Evolutionary conservation across 2,797 vertebrate genomes (phyloP).

Genomic region (Sebastes elongatus): DNA sequence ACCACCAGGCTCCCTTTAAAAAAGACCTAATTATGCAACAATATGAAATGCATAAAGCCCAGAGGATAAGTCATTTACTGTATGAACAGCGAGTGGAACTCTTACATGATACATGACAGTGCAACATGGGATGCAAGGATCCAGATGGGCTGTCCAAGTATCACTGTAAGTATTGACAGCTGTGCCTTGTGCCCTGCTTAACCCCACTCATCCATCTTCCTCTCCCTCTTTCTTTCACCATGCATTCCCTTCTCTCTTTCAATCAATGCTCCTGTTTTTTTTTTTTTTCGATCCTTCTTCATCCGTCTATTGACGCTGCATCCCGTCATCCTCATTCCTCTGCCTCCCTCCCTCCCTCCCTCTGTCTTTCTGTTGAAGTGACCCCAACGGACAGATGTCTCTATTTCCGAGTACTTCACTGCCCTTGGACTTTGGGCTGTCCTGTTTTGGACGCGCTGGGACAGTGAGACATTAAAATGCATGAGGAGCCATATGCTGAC

Average conservation of each 20-base stretch:
- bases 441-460: slow-evolving; percentile 53
- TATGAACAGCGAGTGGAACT: not conserved
- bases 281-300: slow-evolving; percentile 16
- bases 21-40: slow-evolving; percentile 43
- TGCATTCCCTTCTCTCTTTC: slow-evolving; percentile 39
- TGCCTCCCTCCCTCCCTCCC: not conserved
- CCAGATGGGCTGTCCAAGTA: slow-evolving; percentile 55
- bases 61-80: slow-evolving; percentile 24
- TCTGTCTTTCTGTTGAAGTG: slow-evolving; percentile 36
- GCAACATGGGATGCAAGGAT: slow-evolving; percentile 19
- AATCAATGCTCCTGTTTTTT: slow-evolving; percentile 53
- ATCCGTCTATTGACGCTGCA: slow-evolving; percentile 14
- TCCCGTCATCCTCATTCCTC: slow-evolving; percentile 13
- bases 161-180: slow-evolving; percentile 66
- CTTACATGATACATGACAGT: slow-evolving; percentile 22
- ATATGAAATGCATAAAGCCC: slow-evolving; percentile 29
- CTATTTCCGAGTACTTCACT: slow-evolving; percentile 57
- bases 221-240: slow-evolving; percentile 39
- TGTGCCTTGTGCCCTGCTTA: slow-evolving; percentile 62
- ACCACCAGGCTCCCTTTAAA: slow-evolving; percentile 10
- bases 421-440: slow-evolving; percentile 60
- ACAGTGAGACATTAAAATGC: slow-evolving; percentile 75
- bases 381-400: slow-evolving; percentile 65
- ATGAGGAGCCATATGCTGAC: slow-evolving; percentile 66
- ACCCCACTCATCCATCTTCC: slow-evolving; percentile 63